phyloP scores from a whole-genome alignment of 2,113 vertebrate species.

The Gallinago jamesoni region DNA sequence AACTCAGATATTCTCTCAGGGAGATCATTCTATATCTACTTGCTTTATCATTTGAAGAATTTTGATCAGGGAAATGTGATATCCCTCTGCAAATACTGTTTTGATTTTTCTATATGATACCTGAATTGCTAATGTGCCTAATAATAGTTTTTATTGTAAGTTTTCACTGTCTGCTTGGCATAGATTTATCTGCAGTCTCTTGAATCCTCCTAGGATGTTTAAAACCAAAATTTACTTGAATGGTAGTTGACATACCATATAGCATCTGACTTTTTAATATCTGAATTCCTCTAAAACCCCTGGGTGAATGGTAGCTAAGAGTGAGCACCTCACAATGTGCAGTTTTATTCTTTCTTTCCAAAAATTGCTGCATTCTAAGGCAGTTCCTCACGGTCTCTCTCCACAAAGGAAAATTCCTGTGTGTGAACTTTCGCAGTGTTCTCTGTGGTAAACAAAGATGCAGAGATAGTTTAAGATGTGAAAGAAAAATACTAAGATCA shows the following conservation, averaged over 20 bases:
- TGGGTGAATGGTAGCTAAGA: not conserved
- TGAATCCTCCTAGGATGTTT: not conserved
- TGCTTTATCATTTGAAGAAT: not conserved
- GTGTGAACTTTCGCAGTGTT: not conserved
- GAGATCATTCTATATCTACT: not conserved
- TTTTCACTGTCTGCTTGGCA: not conserved
- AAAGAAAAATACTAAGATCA: not conserved
- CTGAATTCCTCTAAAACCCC: not conserved
- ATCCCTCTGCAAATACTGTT: not conserved
- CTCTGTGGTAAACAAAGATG: not conserved
- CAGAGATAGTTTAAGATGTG: not conserved
- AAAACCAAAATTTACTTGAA: not conserved
- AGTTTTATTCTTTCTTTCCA: not conserved
- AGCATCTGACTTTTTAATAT: not conserved
- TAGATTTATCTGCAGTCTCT: not conserved
- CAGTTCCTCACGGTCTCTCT: not conserved
- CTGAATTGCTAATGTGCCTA: not conserved
- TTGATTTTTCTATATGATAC: not conserved
- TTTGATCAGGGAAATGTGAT: not conserved
- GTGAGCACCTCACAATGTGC: not conserved
- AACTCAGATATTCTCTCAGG: not conserved
- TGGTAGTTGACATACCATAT: not conserved
- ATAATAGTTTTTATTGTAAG: not conserved
- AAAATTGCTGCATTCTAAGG: not conserved
- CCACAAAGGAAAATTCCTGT: not conserved